phyloP scores from a whole-genome alignment of 2,113 vertebrate species.

The Laterallus jamaicensis region DNA sequence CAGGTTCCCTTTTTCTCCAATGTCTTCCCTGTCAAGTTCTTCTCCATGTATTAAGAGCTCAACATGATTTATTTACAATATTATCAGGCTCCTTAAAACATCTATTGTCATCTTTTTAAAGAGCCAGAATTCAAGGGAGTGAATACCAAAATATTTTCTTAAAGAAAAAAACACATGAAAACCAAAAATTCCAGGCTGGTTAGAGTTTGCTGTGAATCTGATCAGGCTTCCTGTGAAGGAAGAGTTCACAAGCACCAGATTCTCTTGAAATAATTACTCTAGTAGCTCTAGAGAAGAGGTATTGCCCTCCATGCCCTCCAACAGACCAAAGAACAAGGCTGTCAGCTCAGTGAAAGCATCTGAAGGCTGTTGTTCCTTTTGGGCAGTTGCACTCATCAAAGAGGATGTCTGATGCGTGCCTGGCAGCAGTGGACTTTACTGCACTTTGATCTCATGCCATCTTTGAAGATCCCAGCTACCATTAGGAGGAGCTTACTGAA shows the following conservation, averaged over 20 bases:
- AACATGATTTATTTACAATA: neutral
- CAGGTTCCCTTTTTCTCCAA: neutral
- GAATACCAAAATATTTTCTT: neutral
- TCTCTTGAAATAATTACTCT: neutral
- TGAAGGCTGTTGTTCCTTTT: neutral
- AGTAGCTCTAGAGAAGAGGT: neutral
- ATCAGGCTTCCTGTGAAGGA: neutral
- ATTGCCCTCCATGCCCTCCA: neutral
- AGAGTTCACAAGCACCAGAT: neutral
- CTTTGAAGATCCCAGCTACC: neutral
- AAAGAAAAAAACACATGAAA: neutral
- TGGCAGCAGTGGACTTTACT: neutral
- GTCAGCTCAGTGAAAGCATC: neutral
- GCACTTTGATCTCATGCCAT: neutral
- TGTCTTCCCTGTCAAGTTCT: neutral
- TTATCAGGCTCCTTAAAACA: neutral
- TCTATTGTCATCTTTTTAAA: neutral
- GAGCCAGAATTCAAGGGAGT: neutral
- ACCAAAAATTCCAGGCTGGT: neutral
- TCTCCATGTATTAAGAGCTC: neutral
- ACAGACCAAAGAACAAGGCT: neutral
- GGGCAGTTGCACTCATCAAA: neutral
- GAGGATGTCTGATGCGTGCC: neutral
- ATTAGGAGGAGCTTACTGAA: neutral
- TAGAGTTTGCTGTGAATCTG: neutral